Conservation (phyloP, 2,113 vertebrate species). For the pig (Sus scrofa) region DNA sequence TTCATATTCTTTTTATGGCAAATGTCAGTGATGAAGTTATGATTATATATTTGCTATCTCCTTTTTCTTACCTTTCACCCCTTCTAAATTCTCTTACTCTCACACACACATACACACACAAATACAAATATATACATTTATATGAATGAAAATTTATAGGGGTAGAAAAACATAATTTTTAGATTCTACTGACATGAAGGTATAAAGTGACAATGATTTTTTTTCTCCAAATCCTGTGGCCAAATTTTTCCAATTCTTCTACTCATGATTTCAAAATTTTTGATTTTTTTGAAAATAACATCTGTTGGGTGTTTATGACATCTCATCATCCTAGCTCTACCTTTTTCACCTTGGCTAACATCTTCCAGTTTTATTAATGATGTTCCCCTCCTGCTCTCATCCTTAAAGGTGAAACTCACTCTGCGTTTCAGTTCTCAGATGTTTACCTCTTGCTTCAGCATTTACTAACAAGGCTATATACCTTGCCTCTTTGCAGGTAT, state of each 20-base stretch:
- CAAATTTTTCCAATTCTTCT: neutral
- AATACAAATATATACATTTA: neutral
- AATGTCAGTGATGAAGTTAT: neutral
- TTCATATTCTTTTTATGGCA: neutral
- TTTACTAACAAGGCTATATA: accelerated
- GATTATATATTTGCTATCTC: neutral
- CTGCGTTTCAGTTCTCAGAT: neutral
- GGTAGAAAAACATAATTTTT: neutral
- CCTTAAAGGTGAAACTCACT: neutral
- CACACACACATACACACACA: neutral
- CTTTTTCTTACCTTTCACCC: neutral
- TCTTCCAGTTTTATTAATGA: neutral
- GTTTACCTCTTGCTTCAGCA: neutral
- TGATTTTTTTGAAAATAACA: neutral
- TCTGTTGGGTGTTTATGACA: neutral
- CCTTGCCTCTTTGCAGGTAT: neutral
- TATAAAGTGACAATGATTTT: neutral
- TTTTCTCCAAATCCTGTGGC: neutral
- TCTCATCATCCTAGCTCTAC: neutral
- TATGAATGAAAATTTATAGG: neutral
- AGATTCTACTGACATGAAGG: neutral
- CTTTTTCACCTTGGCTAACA: neutral
- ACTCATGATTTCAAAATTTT: neutral
- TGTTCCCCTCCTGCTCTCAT: neutral
- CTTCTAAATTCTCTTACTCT: neutral